Conservation (phyloP, 2,888 invertebrate genomes). For the Eupeodes luniger region DNA sequence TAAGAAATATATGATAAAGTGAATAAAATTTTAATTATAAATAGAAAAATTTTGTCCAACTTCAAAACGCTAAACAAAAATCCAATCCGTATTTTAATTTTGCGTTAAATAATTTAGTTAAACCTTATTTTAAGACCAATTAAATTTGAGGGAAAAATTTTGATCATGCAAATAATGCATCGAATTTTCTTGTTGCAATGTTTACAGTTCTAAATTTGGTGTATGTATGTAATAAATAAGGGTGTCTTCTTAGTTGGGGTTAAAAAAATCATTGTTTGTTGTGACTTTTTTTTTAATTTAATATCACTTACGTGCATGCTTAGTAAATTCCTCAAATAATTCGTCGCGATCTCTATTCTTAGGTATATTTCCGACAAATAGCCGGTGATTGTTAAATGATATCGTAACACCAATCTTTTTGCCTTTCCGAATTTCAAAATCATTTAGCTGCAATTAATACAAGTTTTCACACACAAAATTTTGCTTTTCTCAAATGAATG, state of each 20-base stretch:
- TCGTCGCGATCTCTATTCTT: conserved; percentile 99
- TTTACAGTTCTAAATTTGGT: conserved; percentile 57
- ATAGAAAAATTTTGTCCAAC: conserved; percentile 39
- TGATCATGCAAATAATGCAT: conserved; percentile 63
- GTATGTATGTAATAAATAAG: conserved; percentile 54
- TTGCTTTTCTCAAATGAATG: conserved; percentile 77
- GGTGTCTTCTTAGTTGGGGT: conserved; percentile 53
- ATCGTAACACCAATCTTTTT: conserved; percentile 99
- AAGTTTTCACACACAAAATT: conserved; percentile 83
- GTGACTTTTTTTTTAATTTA: conserved; percentile 78
- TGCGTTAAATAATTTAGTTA: conserved; percentile 32
- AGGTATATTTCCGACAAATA: conserved; percentile 99
- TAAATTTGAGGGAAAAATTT: conserved; percentile 56
- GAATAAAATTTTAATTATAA: neutral
- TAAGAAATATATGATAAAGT: conserved; percentile 25
- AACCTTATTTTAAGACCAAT: conserved; percentile 62
- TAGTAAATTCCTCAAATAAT: conserved; percentile 99
- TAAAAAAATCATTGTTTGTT: conserved; percentile 69
- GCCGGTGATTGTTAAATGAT: conserved; percentile 99
- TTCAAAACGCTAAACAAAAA: conserved; percentile 81
- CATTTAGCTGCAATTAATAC: conserved; percentile 99
- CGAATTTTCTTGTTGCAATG: conserved; percentile 23
- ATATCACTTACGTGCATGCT: conserved; percentile 98
- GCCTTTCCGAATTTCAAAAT: conserved; percentile 99
- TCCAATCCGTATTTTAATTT: conserved; percentile 80